These are phyloP conservation scores for Palythoa grandis DNA, from an alignment of 92 coral and sea anemone species.

Conservation along the genomic window DNA sequence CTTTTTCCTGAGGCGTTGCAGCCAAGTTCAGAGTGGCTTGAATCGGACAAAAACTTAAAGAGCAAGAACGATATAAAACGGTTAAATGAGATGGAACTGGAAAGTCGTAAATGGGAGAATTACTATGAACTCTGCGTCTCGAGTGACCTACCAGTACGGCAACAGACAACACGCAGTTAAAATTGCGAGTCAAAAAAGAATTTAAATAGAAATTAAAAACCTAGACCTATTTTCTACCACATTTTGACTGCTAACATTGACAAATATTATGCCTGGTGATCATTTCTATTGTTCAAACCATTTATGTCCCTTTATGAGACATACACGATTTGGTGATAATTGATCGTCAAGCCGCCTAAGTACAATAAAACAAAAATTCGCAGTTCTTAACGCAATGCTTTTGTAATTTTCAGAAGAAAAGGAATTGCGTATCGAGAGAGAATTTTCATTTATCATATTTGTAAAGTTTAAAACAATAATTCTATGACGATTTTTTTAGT, in stretches of 20 bases:
- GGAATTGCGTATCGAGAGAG: not conserved
- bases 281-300: not conserved
- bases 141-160: too few relatives aligned
- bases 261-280: not conserved
- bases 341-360: not conserved
- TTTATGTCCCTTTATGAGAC: not conserved
- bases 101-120: too few relatives aligned
- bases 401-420: conserved; percentile 4
- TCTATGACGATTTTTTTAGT: not conserved
- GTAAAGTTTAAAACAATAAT: not conserved
- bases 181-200: not conserved
- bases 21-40: not conserved
- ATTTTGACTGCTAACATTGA: not conserved
- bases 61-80: too few relatives aligned
- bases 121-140: too few relatives aligned
- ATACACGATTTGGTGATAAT: not conserved
- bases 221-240: not conserved
- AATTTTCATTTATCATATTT: not conserved
- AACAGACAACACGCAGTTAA: not conserved
- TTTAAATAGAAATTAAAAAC: not conserved
- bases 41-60: not conserved
- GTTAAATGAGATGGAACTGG: too few relatives aligned
- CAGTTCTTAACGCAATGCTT: not conserved
- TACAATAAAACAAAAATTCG: conserved; percentile 3
- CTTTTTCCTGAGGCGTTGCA: not conserved